Base-by-base conservation (phyloP, 2,113 vertebrate genomes). In the Dissostichus mawsoni region DNA sequence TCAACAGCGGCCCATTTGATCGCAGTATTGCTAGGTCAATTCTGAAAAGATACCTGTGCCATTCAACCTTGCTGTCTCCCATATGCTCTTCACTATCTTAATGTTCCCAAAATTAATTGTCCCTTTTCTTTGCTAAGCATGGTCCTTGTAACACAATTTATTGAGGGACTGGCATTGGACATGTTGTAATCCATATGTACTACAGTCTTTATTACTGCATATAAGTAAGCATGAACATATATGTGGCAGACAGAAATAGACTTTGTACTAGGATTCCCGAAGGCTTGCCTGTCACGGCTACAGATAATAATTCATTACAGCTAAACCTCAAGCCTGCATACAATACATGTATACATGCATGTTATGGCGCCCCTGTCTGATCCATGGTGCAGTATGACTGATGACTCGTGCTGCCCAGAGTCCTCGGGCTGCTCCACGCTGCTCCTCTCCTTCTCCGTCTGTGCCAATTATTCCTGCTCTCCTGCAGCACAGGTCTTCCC, bases 391-490 rank as follows among this genome's bases (percentile, higher is more conserved):
- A 36, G 81, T 29, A 69, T 93, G 91, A 92, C 84, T 82, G 89
- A 93, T 94, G 88, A 90, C 74, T 78, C 64, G 18, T 80, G 88
- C 87, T 85, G 87, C 85, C 50, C 74, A 5, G 85, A 79, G 86
- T 91, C 90, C 89, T 89, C 33, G 1, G 83, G 86, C 87, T 78
- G 78, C 80, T 66, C 78, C 78, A 13, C 44, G 36, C 74, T 52
- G 72, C 79, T 77, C 69, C 82, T 82, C 81, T 74, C 79, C 87
- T 81, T 74, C 74, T 56, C 65, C 74, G 48, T 87, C 64, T 80
- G 82, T 87, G 86, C 89, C 92, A 93, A 94, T 93, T 93, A 94
- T 89, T 87, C 52, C 56, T 72, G 70, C 81, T 89, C 85, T 84
- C 87, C 87, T 85, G 56, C 87, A 80, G 89, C 66, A 70, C 68